These are phyloP conservation scores for Drosophila peninsularis DNA, from an alignment of 2,888 invertebrate species.

Conservation along the genomic window DNA sequence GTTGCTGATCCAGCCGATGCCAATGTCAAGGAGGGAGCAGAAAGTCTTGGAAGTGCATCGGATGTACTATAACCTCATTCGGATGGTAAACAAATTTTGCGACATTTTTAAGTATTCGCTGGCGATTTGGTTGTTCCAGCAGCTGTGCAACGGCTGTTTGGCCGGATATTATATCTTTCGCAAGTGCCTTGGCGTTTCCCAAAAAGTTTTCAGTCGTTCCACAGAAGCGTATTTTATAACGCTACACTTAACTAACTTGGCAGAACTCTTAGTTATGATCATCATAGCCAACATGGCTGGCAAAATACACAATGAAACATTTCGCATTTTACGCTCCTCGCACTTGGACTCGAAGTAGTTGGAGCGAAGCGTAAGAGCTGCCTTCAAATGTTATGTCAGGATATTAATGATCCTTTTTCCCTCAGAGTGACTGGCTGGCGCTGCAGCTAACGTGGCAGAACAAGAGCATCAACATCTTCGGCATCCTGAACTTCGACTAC, in stretches of 20 bases:
- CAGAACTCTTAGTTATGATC: slow-evolving; percentile 1
- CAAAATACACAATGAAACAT: slow-evolving; percentile 7
- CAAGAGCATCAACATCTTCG: slow-evolving; percentile 17
- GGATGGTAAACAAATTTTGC: slow-evolving; percentile 6
- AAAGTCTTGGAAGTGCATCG: not conserved
- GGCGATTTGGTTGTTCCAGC: not conserved
- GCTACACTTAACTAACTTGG: rapidly evolving
- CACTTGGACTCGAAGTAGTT: not conserved
- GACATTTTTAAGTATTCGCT: slow-evolving; percentile 28
- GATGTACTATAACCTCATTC: slow-evolving; percentile 19
- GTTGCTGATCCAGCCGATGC: not conserved
- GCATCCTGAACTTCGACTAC: slow-evolving; percentile 17
- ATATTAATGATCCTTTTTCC: not conserved
- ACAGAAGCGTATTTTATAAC: not conserved
- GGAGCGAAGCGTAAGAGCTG: slow-evolving; percentile 30
- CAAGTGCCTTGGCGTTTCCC: not conserved
- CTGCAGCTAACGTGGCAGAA: slow-evolving; percentile 38
- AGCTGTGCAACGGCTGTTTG: not conserved
- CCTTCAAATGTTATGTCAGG: no score
- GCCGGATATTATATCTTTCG: not conserved
- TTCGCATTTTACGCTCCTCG: slow-evolving; percentile 14
- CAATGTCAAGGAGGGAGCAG: not conserved
- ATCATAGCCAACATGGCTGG: not conserved
- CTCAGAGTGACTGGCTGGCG: slow-evolving; percentile 37
- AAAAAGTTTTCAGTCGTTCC: no score